Conservation (phyloP, 1,140 invertebrate genomes). For the Drosophila triauraria region DNA sequence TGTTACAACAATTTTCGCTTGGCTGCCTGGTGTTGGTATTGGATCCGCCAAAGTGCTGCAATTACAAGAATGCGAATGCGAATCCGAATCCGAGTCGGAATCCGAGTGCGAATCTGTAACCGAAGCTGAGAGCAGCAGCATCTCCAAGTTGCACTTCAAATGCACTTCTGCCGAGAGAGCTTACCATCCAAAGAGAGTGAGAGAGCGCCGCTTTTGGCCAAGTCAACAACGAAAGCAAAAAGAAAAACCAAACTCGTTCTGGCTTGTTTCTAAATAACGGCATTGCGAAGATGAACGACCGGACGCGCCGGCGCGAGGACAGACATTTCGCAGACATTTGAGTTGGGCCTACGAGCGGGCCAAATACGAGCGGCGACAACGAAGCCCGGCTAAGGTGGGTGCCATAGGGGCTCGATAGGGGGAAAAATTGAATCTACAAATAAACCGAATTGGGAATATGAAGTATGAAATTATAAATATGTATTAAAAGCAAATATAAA, state of each 20-base stretch:
- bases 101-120: constrained; percentile 34
- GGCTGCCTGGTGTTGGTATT: constrained; percentile 19
- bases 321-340: constrained; percentile 70
- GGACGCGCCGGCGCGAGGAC: constrained; percentile 45
- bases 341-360: constrained; percentile 55
- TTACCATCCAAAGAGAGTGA: background rate
- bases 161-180: constrained; percentile 28
- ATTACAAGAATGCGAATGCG: constrained; percentile 72
- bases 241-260: constrained; percentile 70
- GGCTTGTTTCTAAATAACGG: constrained; percentile 81
- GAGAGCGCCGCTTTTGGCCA: constrained; percentile 61
- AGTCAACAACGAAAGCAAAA: constrained; percentile 58
- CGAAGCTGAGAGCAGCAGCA: constrained; percentile 41
- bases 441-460: no score
- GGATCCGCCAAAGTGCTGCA: constrained; percentile 44
- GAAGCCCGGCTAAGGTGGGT: constrained; percentile 27
- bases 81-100: constrained; percentile 21
- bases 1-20: constrained; percentile 73
- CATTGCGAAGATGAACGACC: constrained; percentile 82
- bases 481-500: no score
- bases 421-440: background rate
- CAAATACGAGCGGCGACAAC: constrained; percentile 33
- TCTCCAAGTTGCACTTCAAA: constrained; percentile 29
- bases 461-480: no score
- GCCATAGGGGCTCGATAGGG: background rate